Conservation (phyloP, 2,888 invertebrate species). For the Elgonia sp. region DNA sequence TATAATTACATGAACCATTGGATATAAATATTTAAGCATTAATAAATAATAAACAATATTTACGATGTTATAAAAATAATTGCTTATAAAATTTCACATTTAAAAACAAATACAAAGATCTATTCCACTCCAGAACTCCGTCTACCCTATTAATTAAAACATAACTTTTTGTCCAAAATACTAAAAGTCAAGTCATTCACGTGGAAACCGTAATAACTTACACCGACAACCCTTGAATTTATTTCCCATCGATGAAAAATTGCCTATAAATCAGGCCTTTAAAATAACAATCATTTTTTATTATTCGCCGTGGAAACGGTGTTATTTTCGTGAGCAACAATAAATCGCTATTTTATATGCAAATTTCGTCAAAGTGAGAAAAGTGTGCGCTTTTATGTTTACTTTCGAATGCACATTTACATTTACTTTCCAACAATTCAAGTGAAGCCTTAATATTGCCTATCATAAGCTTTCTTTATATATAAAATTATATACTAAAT, state of each 20-base stretch:
- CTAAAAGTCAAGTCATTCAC: constrained; percentile 20
- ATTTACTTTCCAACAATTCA: constrained; percentile 68
- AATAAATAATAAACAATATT: constrained; percentile 35
- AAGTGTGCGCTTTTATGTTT: constrained; percentile 62
- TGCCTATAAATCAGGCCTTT: constrained; percentile 18
- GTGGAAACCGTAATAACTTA: not conserved
- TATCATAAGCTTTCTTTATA: constrained; percentile 60
- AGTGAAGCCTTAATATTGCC: constrained; percentile 44
- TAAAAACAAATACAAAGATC: constrained; percentile 28
- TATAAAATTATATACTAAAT: constrained; percentile 45
- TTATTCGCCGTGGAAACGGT: not conserved
- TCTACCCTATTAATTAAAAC: constrained; percentile 9
- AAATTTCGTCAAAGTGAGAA: constrained; percentile 62
- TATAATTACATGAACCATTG: constrained; percentile 13
- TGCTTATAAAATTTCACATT: constrained; percentile 48
- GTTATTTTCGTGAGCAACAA: constrained; percentile 29
- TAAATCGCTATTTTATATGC: constrained; percentile 47
- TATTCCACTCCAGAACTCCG: not conserved
- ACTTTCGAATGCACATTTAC: constrained; percentile 66
- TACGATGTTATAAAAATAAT: constrained; percentile 24
- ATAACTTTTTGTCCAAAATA: constrained; percentile 42
- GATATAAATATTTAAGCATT: constrained; percentile 21
- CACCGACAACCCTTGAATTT: not conserved
- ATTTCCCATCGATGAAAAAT: too few species aligned
- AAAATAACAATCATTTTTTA: constrained; percentile 7